Evolutionary conservation across 1,140 invertebrate genomes (phyloP).

Genomic region (Bombus superbus): DNA sequence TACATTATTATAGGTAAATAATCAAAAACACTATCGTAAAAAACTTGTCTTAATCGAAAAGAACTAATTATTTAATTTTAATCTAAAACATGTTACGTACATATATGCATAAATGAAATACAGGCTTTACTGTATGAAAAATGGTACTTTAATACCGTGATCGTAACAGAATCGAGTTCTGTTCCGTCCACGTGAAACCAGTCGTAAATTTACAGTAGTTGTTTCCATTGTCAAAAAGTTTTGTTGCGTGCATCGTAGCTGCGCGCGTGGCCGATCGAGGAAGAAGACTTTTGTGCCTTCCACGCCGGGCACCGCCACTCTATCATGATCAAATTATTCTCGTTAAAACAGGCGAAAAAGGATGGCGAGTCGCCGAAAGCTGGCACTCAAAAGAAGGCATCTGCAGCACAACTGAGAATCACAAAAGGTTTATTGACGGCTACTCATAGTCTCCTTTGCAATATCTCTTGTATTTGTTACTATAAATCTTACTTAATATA

Average conservation of each 20-base stretch:
- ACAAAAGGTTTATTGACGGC: slow-evolving; percentile 91
- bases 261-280: slow-evolving; percentile 50
- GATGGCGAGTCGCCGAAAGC: slow-evolving; percentile 93
- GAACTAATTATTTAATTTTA: not conserved
- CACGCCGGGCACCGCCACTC: slow-evolving; percentile 54
- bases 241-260: slow-evolving; percentile 47
- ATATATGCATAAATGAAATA: slow-evolving; percentile 1
- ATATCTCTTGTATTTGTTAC: slow-evolving; percentile 12
- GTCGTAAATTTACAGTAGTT: slow-evolving; percentile 53
- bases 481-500: not conserved
- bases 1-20: not conserved
- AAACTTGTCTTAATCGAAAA: not conserved
- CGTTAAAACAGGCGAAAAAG: slow-evolving; percentile 98
- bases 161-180: slow-evolving; percentile 29
- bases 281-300: slow-evolving; percentile 59
- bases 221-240: slow-evolving; percentile 50
- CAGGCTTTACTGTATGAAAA: slow-evolving; percentile 24
- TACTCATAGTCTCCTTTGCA: not conserved
- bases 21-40: not conserved
- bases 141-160: slow-evolving; percentile 42
- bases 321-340: slow-evolving; percentile 98
- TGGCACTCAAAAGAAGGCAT: slow-evolving; percentile 94
- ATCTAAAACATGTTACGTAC: not conserved
- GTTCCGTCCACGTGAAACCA: slow-evolving; percentile 61
- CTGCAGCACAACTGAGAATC: slow-evolving; percentile 97